Evolutionary conservation across 2,888 invertebrate genomes (phyloP), one percentile per base, ranked within the genome.

Genomic region (Meghimatium bilineatum): DNA sequence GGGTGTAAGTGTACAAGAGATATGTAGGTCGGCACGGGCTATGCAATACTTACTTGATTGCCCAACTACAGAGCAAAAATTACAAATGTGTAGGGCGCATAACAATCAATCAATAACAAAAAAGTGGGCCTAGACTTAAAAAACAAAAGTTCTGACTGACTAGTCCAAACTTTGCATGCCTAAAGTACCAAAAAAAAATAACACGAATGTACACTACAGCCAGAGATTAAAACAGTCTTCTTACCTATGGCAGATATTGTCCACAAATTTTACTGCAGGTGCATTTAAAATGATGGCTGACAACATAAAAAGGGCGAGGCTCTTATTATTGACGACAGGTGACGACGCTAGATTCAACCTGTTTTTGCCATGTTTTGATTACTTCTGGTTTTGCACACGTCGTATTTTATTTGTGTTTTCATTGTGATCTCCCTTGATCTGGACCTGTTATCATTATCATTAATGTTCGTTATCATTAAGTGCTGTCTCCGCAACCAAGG

Each of bases 371-470:
- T 32, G 60, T 44, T 52, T 26, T 63, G 2, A n/a, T 12, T 29
- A 23, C 32, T 29, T 29, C 49, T 66, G 6, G 38, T 63, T 75
- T 44, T 78, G 78, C 66, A 49, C 78, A 78, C 78, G 78, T 17
- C 78, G 32, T 49, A 2, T 5, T 60, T 56, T n/a, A n/a, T n/a
- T 36, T 63, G 29, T 77, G n/a, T 77, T 77, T 60, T 77, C 77
- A 77, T 38, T 26, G 63, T 77, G 77, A 12, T 36, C 63, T 77
- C 77, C 77, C 77, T 63, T 77, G 26, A 49, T n/a, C n/a, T n/a
- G n/a, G n/a, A n/a, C n/a, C n/a, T n/a, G n/a, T n/a, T n/a, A n/a
- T n/a, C n/a, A n/a, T n/a, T n/a, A n/a, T n/a, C n/a, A n/a, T n/a
- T n/a, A n/a, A n/a, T n/a, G n/a, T n/a, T n/a, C n/a, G n/a, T n/a